A percentile compares a stretch with the other conserved stretches of the same genome.
These are phyloP conservation scores for Cryptus viduatorius DNA, from an alignment of 2,888 invertebrate species.

Conservation along the genomic window DNA sequence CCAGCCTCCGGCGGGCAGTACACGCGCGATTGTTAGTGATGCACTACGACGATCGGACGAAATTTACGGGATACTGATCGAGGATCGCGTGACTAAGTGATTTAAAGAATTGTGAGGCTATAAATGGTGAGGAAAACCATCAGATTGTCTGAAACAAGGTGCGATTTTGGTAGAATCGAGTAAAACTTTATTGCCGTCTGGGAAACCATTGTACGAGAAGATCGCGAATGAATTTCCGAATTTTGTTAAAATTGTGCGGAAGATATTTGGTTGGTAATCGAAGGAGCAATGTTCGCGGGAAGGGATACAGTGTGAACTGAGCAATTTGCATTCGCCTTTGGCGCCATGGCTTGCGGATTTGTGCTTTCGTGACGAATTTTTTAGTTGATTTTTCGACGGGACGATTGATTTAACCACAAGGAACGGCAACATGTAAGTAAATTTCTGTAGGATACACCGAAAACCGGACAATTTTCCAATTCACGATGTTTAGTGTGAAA, in stretches of 20 bases:
- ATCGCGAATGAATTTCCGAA: background rate
- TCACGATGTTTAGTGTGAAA: no score
- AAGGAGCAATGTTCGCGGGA: background rate
- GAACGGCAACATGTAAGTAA: constrained; percentile 58
- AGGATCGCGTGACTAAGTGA: background rate
- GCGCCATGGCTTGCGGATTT: constrained; percentile 50
- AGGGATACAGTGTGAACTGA: constrained; percentile 11
- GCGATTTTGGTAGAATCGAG: background rate
- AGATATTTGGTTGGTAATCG: no score
- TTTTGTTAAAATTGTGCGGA: no score
- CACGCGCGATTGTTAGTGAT: constrained; percentile 61
- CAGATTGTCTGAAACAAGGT: background rate
- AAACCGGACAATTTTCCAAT: no score
- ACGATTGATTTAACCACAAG: constrained; percentile 43
- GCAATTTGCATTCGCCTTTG: background rate
- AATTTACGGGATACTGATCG: background rate
- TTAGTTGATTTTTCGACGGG: background rate
- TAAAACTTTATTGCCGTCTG: background rate
- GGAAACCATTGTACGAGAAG: background rate
- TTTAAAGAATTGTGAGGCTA: background rate
- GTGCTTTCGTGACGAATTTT: constrained; percentile 49
- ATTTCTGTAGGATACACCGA: background rate
- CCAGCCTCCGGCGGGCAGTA: constrained; percentile 43
- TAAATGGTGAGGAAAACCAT: background rate
- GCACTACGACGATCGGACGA: constrained; percentile 23